Conservation (phyloP, 2,797 vertebrate species). For the Rhynchotus rufescens region DNA sequence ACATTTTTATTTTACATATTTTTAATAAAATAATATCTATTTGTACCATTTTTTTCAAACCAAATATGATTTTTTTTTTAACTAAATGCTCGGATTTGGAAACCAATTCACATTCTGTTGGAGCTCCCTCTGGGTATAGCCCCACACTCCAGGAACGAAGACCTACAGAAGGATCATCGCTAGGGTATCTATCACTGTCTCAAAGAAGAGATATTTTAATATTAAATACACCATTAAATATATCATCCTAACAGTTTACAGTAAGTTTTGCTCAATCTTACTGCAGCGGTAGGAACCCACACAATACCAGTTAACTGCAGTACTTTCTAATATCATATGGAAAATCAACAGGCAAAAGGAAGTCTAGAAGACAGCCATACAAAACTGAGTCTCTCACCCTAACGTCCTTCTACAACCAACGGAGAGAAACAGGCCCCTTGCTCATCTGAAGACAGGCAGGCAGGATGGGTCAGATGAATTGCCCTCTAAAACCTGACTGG, state of each 20-base stretch:
- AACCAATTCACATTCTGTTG: not conserved
- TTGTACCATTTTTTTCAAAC: not conserved
- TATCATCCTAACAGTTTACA: not conserved
- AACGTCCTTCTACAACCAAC: not conserved
- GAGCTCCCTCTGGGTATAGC: not conserved
- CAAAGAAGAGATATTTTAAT: not conserved
- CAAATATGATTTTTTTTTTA: not conserved
- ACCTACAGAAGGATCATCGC: not conserved
- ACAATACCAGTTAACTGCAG: not conserved
- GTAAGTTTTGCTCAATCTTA: not conserved
- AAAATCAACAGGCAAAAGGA: not conserved
- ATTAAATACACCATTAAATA: not conserved
- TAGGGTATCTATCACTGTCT: not conserved
- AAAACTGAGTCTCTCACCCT: not conserved
- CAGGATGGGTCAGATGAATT: not conserved
- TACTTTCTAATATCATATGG: not conserved
- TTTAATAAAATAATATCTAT: not conserved
- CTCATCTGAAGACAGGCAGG: not conserved
- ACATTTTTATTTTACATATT: not conserved
- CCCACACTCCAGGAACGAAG: not conserved
- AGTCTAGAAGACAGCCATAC: not conserved
- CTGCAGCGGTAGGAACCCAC: not conserved
- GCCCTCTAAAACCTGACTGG: not conserved
- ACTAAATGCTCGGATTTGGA: not conserved
- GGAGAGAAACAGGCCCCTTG: not conserved